These are phyloP conservation scores for Eupristina koningsbergeri DNA, from an alignment of 1,140 invertebrate species.

Conservation along the genomic window DNA sequence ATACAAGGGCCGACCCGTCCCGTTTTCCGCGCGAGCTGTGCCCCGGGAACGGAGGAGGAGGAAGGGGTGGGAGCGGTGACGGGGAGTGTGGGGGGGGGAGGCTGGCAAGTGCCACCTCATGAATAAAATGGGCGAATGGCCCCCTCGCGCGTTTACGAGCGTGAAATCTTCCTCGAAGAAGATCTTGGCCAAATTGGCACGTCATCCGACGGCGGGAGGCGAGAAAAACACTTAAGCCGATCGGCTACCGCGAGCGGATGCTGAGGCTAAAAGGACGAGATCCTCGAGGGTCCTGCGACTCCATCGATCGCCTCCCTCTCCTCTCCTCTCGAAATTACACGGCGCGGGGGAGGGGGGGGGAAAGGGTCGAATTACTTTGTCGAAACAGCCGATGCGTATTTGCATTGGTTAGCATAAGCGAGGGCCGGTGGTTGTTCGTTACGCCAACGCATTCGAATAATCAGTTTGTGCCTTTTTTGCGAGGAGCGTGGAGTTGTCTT, in stretches of 20 bases:
- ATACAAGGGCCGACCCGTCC: no score
- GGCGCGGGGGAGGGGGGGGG: no score
- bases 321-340: not conserved
- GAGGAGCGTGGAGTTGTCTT: not conserved
- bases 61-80: not conserved
- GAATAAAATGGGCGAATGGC: conserved; percentile 21
- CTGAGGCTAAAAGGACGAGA: no score
- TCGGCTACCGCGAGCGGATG: not conserved
- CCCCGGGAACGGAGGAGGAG: not conserved
- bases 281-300: no score
- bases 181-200: conserved; percentile 42
- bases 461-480: not conserved
- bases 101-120: not conserved
- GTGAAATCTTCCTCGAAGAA: conserved; percentile 26
- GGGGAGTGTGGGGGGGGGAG: not conserved
- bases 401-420: conserved; percentile 28
- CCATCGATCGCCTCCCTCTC: not conserved
- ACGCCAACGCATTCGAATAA: conserved; percentile 39
- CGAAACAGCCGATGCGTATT: conserved; percentile 12
- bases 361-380: not conserved
- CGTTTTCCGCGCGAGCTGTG: no score
- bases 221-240: conserved; percentile 28
- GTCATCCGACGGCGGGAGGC: conserved; percentile 27
- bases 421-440: conserved; percentile 19
- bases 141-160: conserved; percentile 40